Evolutionary conservation across 2,888 invertebrate genomes (phyloP), one percentile per base, ranked within the genome.

Genomic region (Xiphydria camelus): DNA sequence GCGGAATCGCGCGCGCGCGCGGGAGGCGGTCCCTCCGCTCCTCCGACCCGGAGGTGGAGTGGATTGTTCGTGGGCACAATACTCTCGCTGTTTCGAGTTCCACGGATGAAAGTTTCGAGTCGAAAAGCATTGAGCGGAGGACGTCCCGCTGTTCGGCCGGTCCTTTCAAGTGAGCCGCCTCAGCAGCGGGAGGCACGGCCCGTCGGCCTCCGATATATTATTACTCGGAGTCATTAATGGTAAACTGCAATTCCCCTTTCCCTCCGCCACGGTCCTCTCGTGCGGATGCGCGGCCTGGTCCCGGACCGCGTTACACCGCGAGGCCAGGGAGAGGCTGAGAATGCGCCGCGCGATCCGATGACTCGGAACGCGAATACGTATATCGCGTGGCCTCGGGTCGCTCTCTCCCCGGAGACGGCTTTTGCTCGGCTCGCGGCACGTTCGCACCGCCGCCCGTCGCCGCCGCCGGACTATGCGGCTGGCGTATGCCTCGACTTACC

Each of bases 181-280:
- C 61, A 66, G 63, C 71, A 64, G 67, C 68, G 57, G 70, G 69
- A 67, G 70, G 69, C 64, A 62, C 61, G 58, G 57, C 57, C 51
- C 50, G 52, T 15, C 35, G 33, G 60, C 61, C 66, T 45, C 63
- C 68, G 66, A 70, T 70, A 66, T 70, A 68, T 70, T 70, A 70
- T 70, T 70, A 70, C 61, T 59, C 60, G 48, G 47, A 65, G 68
- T 70, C 70, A 70, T 70, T 70, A 70, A 70, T 70, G 70, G 70
- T 68, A 69, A 70, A 70, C 69, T 70, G 68, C 69, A 60, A 69
- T 64, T 68, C 64, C 58, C 57, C 58, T 57, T 59, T 60, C 55
- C 44, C 44, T 59, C 53, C 14, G 21, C 38, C 7, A 23, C 23
- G 23, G 23, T n/a, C 23, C 23, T 6, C 6, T n/a, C 23, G 23